Evolutionary conservation across 2,113 vertebrate species (phyloP).

Genomic region (Triplophysa siluroides): DNA sequence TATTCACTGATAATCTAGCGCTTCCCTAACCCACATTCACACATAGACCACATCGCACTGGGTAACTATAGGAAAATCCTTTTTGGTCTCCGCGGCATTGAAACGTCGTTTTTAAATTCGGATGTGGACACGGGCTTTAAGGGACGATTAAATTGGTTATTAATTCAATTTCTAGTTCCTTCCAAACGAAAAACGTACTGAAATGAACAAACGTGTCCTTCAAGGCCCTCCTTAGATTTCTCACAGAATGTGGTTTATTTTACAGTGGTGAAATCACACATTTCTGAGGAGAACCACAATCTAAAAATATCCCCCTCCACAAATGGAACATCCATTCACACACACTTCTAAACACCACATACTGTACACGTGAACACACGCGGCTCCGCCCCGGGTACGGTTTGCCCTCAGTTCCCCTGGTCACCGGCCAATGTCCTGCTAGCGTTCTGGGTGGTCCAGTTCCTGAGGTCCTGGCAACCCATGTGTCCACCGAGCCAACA

Average conservation of each 20-base stretch:
- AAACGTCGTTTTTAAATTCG: too few species aligned
- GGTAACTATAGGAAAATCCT: too few species aligned
- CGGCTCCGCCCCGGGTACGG: constrained; percentile 61
- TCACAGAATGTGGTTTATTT: constrained; percentile 46
- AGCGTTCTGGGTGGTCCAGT: constrained; percentile 76
- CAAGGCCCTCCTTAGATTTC: constrained; percentile 44
- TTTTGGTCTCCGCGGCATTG: too few species aligned
- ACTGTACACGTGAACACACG: constrained; percentile 64
- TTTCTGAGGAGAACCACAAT: constrained; percentile 54
- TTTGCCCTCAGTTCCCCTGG: constrained; percentile 70
- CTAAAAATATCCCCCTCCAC: constrained; percentile 54
- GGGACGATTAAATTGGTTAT: too few species aligned
- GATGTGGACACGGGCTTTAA: too few species aligned
- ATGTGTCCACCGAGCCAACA: constrained; percentile 48
- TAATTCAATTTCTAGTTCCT: too few species aligned
- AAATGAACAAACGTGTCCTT: constrained; percentile 23
- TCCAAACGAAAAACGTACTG: background rate
- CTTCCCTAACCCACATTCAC: too few species aligned
- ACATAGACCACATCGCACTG: too few species aligned
- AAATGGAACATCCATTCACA: constrained; percentile 46
- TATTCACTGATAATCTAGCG: too few species aligned
- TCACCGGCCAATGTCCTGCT: constrained; percentile 74
- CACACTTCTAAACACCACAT: constrained; percentile 32
- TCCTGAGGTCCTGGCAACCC: constrained; percentile 72
- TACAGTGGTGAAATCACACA: constrained; percentile 46